Conservation (phyloP, 2,113 vertebrate species). For the Aleadryas rufinucha region DNA sequence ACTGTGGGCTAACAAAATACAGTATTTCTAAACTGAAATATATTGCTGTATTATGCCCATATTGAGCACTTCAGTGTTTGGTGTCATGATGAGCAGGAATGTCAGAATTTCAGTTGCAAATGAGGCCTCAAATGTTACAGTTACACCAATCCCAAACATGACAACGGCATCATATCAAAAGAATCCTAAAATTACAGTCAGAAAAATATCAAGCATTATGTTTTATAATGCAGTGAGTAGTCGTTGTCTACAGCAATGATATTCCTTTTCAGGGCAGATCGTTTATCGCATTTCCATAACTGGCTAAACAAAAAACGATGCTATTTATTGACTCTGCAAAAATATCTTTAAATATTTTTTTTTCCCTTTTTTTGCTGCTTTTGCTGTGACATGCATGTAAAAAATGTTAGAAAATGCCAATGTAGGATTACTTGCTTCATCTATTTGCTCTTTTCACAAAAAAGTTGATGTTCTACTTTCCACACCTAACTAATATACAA, state of each 20-base stretch:
- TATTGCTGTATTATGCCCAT: not conserved
- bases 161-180: rapidly evolving
- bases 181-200: not conserved
- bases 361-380: not conserved
- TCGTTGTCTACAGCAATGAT: not conserved
- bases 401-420: not conserved
- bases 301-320: not conserved
- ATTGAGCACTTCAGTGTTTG: not conserved
- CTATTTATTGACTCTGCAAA: not conserved
- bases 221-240: not conserved
- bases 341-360: not conserved
- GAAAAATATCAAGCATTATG: not conserved
- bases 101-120: not conserved
- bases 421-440: not conserved
- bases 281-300: not conserved
- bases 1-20: not conserved
- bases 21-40: not conserved
- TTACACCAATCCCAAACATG: not conserved
- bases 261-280: not conserved
- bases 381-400: not conserved
- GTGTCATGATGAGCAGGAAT: not conserved
- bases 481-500: not conserved
- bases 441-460: not conserved
- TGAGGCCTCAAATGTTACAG: rapidly evolving
- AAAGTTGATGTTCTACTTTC: not conserved